Percentiles rank a stretch among this genome's conserved stretches.
These are phyloP conservation scores for Phyllotreta striolata DNA, from an alignment of 2,888 invertebrate species.

Conservation along the genomic window DNA sequence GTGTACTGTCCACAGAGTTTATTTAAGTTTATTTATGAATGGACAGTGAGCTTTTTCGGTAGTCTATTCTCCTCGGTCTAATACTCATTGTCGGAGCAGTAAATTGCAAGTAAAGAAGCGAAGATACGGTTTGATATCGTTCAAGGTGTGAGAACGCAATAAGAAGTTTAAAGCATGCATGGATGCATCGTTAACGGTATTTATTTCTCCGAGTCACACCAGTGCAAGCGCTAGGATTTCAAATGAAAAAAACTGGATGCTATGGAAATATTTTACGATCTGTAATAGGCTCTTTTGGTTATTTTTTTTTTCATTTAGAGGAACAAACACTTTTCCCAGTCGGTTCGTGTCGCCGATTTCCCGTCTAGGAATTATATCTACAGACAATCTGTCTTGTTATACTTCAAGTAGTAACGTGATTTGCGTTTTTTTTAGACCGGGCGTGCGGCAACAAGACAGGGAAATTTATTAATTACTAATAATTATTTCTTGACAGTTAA, in stretches of 20 bases:
- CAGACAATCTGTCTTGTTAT: slow-evolving; percentile 38
- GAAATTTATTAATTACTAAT: slow-evolving; percentile 44
- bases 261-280: slow-evolving; percentile 15
- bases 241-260: slow-evolving; percentile 15
- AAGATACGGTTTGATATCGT: slow-evolving; percentile 50
- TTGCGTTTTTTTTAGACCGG: slow-evolving; percentile 30
- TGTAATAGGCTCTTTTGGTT: neutral
- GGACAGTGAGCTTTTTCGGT: slow-evolving; percentile 43
- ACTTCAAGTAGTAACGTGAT: slow-evolving; percentile 34
- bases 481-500: slow-evolving; percentile 41
- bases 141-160: slow-evolving; percentile 55
- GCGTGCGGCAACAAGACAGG: slow-evolving; percentile 40
- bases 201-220: slow-evolving; percentile 36
- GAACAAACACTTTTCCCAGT: slow-evolving; percentile 4
- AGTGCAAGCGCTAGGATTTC: slow-evolving; percentile 3
- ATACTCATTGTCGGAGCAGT: slow-evolving; percentile 46
- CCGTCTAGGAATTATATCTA: slow-evolving; percentile 26
- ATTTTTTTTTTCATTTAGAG: neutral
- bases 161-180: slow-evolving; percentile 54
- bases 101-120: slow-evolving; percentile 49
- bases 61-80: slow-evolving; percentile 47
- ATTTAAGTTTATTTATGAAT: slow-evolving; percentile 42
- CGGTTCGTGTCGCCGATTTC: slow-evolving; percentile 7
- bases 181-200: slow-evolving; percentile 50
- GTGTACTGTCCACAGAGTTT: neutral